phyloP scores from a whole-genome alignment of 2,888 invertebrate genomes.

The Drosophila rellima region DNA sequence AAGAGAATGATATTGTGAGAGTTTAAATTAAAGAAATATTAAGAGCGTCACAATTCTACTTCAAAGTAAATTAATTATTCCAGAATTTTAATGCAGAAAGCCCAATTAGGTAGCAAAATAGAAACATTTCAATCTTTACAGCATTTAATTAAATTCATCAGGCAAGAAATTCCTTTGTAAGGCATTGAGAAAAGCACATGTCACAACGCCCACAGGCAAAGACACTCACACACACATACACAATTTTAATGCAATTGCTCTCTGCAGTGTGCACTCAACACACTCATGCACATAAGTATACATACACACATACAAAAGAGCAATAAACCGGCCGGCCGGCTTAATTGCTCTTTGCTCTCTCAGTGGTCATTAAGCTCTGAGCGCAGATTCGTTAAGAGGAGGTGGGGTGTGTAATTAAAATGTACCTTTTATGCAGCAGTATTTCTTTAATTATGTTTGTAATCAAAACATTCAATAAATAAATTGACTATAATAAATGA shows the following conservation, averaged over 20 bases:
- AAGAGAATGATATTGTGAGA: constrained; percentile 2
- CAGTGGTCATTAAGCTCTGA: constrained; percentile 18
- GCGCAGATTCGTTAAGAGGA: constrained; percentile 4
- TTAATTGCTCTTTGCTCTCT: constrained; percentile 32
- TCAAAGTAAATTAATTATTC: constrained; percentile 8
- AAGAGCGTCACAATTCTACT: background rate
- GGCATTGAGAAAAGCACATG: constrained; percentile 41
- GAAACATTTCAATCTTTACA: constrained; percentile 24
- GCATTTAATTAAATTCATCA: constrained; percentile 53
- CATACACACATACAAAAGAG: background rate
- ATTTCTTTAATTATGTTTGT: background rate
- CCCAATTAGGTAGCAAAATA: constrained; percentile 43
- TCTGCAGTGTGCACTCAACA: background rate
- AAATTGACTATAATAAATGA: background rate
- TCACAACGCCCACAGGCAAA: constrained; percentile 37
- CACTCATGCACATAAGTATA: background rate
- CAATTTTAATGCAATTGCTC: constrained; percentile 5
- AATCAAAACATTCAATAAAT: background rate
- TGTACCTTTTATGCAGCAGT: background rate
- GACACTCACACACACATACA: background rate
- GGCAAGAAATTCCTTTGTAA: constrained; percentile 57
- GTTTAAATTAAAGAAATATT: constrained; percentile 1
- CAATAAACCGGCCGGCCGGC: constrained; percentile 47
- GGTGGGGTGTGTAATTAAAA: background rate
- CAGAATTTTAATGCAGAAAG: constrained; percentile 4